These are phyloP conservation scores for Hesperophylax magnus DNA, from an alignment of 1,140 invertebrate species.

Conservation along the genomic window DNA sequence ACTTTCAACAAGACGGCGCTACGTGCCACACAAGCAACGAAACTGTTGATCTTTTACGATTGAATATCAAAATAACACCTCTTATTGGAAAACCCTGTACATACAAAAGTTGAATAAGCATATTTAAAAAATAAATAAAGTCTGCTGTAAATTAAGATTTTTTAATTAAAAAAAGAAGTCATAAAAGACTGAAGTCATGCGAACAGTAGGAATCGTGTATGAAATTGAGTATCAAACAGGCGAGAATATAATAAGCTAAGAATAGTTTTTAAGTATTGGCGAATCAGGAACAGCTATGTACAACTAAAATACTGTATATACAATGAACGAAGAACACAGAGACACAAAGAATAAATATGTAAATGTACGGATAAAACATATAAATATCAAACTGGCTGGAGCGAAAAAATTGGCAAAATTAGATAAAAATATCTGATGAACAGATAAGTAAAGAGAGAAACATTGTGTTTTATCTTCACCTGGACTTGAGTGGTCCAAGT, in stretches of 20 bases:
- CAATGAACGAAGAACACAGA: conserved; percentile 28
- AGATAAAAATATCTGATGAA: conserved; percentile 40
- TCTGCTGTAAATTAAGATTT: too few species aligned
- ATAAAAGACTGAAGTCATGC: not conserved
- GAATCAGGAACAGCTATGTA: not conserved
- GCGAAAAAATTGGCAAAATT: conserved; percentile 23
- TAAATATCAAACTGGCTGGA: conserved; percentile 32
- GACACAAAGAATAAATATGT: conserved; percentile 37
- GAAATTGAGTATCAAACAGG: not conserved
- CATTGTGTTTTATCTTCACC: conserved; percentile 69
- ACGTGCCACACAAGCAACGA: too few species aligned
- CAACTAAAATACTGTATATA: conserved; percentile 10
- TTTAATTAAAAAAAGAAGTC: not conserved
- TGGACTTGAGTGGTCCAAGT: conserved; percentile 83
- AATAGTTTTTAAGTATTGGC: not conserved
- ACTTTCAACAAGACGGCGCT: too few species aligned
- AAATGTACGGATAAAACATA: conserved; percentile 6
- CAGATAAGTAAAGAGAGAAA: conserved; percentile 48
- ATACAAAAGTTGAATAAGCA: too few species aligned
- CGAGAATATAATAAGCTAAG: not conserved
- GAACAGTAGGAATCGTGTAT: conserved; percentile 4
- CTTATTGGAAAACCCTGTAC: too few species aligned
- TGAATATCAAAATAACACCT: too few species aligned
- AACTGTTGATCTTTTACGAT: too few species aligned
- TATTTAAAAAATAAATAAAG: too few species aligned